A percentile compares a stretch with the other conserved stretches of the same genome.
Evolutionary conservation across 2,888 invertebrate genomes (phyloP).

Genomic region (Dolomedes plantarius): DNA sequence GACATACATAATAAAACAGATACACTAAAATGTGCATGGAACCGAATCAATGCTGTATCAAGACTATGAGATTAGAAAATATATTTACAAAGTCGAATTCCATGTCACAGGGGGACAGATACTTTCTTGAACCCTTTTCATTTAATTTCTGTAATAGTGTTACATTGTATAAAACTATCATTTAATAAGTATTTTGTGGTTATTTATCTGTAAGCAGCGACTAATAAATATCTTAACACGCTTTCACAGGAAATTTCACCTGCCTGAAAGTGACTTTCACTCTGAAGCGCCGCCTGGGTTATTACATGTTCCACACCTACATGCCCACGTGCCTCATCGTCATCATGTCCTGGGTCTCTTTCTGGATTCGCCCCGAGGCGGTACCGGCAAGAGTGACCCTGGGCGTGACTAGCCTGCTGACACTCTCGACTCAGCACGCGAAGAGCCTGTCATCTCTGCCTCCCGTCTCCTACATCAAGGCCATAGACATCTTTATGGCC

Average conservation of each 20-base stretch:
- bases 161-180: too few species aligned
- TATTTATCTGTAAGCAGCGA: too few species aligned
- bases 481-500: conserved; percentile 79
- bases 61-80: too few species aligned
- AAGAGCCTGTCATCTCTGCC: conserved; percentile 93
- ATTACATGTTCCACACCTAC: conserved; percentile 93
- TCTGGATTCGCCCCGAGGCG: conserved; percentile 82
- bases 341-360: conserved; percentile 96
- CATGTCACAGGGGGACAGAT: too few species aligned
- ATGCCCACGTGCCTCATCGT: conserved; percentile 94
- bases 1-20: too few species aligned
- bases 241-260: conserved; percentile 87
- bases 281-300: conserved; percentile 87
- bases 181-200: too few species aligned
- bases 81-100: too few species aligned
- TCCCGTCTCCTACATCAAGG: conserved; percentile 91
- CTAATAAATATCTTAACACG: too few species aligned
- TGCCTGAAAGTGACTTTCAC: conserved; percentile 93
- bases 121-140: too few species aligned
- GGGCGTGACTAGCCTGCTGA: conserved; percentile 77
- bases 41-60: too few species aligned
- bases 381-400: conserved; percentile 67
- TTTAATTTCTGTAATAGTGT: too few species aligned
- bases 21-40: too few species aligned
- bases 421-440: conserved; percentile 93